phyloP scores from a whole-genome alignment of 2,113 vertebrate genomes.

The Numida meleagris region DNA sequence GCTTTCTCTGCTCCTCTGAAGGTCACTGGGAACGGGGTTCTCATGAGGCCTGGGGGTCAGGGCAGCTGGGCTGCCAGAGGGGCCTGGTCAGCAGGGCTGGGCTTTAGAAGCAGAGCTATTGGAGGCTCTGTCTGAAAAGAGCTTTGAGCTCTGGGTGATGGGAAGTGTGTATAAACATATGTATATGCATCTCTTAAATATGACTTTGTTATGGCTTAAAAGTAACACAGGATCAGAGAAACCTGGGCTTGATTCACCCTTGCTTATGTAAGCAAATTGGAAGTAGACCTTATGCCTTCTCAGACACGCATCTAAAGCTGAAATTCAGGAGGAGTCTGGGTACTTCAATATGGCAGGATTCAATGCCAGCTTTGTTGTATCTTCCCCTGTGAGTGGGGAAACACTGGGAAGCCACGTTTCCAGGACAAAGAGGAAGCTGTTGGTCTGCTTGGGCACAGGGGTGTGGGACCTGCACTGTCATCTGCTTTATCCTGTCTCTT shows the following conservation, averaged over 20 bases:
- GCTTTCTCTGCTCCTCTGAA: no score
- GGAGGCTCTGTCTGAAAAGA: conserved; percentile 5
- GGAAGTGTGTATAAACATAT: not conserved
- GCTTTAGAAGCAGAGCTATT: not conserved
- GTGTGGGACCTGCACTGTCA: not conserved
- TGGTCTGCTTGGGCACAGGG: not conserved
- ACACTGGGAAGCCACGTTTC: accelerated
- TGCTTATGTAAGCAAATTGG: conserved; percentile 8
- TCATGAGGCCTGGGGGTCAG: no score
- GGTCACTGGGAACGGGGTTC: no score
- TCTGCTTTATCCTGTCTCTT: not conserved
- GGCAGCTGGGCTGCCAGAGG: no score
- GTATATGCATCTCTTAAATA: not conserved
- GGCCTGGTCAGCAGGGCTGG: not conserved
- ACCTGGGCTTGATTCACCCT: conserved; percentile 7
- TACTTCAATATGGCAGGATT: not conserved
- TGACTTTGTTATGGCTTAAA: not conserved
- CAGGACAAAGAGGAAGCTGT: not conserved
- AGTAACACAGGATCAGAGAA: not conserved
- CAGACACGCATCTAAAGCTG: not conserved
- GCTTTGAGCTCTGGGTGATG: not conserved
- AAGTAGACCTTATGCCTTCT: not conserved
- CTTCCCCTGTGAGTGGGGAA: not conserved
- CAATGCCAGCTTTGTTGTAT: not conserved
- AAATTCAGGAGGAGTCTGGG: not conserved